These are phyloP conservation scores for Mactra quadrangularis DNA, from an alignment of 1,140 invertebrate species.

Conservation along the genomic window DNA sequence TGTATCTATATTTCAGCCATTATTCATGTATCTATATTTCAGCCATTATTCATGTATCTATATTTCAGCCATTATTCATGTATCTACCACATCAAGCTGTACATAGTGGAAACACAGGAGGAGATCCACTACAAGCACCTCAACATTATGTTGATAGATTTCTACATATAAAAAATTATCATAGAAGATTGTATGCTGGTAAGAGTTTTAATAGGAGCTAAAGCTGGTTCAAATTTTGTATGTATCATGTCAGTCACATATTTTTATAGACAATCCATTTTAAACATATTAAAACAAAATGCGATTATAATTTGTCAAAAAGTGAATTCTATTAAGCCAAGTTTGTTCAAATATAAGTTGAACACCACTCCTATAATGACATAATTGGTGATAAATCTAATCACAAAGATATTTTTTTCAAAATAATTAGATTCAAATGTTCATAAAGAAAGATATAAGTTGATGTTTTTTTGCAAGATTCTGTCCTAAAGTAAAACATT, in stretches of 20 bases:
- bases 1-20: too few species aligned
- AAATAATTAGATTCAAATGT: too few species aligned
- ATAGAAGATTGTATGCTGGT: constrained; percentile 89
- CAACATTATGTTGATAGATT: constrained; percentile 89
- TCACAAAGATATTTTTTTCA: not conserved
- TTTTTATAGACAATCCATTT: not conserved
- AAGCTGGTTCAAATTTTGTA: not conserved
- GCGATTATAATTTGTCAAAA: not conserved
- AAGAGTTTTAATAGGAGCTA: not conserved
- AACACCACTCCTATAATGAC: not conserved
- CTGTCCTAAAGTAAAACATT: too few species aligned
- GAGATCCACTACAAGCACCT: constrained; percentile 89
- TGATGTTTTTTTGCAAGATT: too few species aligned
- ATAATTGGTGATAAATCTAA: not conserved
- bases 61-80: constrained; percentile 83
- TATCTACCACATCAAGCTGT: constrained; percentile 85
- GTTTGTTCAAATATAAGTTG: not conserved
- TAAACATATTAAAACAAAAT: not conserved
- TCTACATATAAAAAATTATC: constrained; percentile 88
- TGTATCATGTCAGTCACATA: not conserved
- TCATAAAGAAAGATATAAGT: too few species aligned
- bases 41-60: constrained; percentile 79
- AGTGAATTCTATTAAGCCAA: not conserved
- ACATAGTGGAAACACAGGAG: constrained; percentile 80
- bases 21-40: constrained; percentile 85